phyloP scores from a whole-genome alignment of 2,888 invertebrate genomes.

The Cerastis leucographa region DNA sequence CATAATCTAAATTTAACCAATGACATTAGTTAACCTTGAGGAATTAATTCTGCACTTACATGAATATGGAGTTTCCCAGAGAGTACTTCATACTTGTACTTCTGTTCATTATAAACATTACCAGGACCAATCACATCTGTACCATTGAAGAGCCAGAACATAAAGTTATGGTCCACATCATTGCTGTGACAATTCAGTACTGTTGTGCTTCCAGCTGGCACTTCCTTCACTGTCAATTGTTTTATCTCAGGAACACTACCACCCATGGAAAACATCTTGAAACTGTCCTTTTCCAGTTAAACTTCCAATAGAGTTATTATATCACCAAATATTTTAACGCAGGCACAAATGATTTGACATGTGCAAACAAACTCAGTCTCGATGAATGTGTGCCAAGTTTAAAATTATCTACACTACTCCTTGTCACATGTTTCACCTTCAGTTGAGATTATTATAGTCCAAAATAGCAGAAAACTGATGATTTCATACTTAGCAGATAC shows the following conservation, averaged over 20 bases:
- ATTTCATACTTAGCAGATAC: constrained; percentile 39
- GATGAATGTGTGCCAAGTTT: constrained; percentile 89
- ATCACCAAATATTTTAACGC: constrained; percentile 72
- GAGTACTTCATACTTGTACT: constrained; percentile 93
- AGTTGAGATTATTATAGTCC: constrained; percentile 70
- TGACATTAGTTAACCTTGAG: constrained; percentile 63
- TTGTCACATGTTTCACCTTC: constrained; percentile 83
- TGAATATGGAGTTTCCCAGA: constrained; percentile 92
- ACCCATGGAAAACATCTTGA: constrained; percentile 71
- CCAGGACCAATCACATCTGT: constrained; percentile 92
- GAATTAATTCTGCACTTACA: constrained; percentile 78
- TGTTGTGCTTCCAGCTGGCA: constrained; percentile 91
- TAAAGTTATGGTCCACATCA: constrained; percentile 92
- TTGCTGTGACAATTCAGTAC: constrained; percentile 92
- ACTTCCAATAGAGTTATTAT: constrained; percentile 72
- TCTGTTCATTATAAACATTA: constrained; percentile 90
- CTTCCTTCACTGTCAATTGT: constrained; percentile 85
- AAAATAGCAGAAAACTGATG: constrained; percentile 65
- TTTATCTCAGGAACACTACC: constrained; percentile 75
- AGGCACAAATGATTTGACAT: constrained; percentile 77
- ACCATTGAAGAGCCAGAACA: constrained; percentile 92
- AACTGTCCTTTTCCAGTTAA: constrained; percentile 52
- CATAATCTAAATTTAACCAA: constrained; percentile 24
- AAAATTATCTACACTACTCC: constrained; percentile 81
- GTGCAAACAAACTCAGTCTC: constrained; percentile 79